Percentiles rank a stretch among this genome's conserved stretches.
These are phyloP conservation scores for Aphidoletes aphidimyza DNA, from an alignment of 2,888 invertebrate genomes.

Conservation along the genomic window DNA sequence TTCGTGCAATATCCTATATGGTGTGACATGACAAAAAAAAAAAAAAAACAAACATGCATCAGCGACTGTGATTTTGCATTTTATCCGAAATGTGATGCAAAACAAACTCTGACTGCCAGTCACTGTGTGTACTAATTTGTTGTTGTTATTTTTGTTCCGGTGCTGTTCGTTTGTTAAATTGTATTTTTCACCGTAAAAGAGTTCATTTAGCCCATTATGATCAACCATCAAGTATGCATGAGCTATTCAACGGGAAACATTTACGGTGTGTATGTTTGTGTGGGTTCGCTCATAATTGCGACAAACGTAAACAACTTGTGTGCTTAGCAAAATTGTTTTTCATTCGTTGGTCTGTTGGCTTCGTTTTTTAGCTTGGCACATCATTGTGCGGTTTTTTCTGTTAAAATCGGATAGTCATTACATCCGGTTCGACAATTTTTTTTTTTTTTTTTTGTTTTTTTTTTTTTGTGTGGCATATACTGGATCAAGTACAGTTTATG, in stretches of 20 bases:
- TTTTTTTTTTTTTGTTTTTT: not conserved
- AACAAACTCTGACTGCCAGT: not conserved
- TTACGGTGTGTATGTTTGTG: too few relatives aligned
- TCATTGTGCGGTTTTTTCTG: conserved; percentile 2
- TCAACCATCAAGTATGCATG: conserved; percentile 29
- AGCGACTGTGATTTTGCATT: not conserved
- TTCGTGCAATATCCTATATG: not conserved
- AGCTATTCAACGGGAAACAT: conserved; percentile 23
- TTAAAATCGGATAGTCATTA: conserved; percentile 8
- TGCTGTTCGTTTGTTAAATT: too few relatives aligned
- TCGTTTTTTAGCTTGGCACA: not conserved
- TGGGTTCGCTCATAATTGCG: not conserved
- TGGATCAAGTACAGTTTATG: not conserved
- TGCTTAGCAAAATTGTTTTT: conserved; percentile 48
- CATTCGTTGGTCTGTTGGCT: not conserved
- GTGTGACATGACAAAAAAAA: not conserved
- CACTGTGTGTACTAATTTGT: not conserved
- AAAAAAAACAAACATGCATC: not conserved
- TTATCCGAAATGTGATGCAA: not conserved
- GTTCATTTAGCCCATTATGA: conserved; percentile 21
- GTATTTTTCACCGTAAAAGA: conserved; percentile 1
- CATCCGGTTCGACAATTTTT: not conserved
- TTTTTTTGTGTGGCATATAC: not conserved
- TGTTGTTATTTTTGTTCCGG: too few relatives aligned
- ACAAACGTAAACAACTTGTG: conserved; percentile 18